Conservation (phyloP, 2,888 invertebrate genomes). For the Mesorhabditis belari region DNA sequence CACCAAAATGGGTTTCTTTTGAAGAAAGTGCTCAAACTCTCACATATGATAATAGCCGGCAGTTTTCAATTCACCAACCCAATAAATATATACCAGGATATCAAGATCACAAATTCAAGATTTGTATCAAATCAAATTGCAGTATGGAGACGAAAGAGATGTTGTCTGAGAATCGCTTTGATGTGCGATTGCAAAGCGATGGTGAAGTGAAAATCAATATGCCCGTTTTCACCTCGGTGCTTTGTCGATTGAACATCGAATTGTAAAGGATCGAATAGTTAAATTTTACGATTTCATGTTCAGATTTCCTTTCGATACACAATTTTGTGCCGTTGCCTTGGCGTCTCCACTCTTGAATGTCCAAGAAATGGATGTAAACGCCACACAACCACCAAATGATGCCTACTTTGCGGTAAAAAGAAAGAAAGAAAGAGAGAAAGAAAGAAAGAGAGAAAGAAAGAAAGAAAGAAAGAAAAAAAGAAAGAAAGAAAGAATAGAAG, state of each 20-base stretch:
- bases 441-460: background rate
- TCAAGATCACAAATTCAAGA: too few relatives aligned
- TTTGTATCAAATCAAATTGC: too few relatives aligned
- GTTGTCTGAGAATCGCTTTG: conserved; percentile 44
- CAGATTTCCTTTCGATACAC: conserved; percentile 1
- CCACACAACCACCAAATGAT: conserved; percentile 41
- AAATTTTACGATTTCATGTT: background rate
- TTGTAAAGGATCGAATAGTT: too few relatives aligned
- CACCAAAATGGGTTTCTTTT: too few relatives aligned
- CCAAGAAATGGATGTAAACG: conserved; percentile 43
- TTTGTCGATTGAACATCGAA: conserved; percentile 45
- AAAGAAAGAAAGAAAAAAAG: background rate
- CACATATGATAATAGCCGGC: too few relatives aligned
- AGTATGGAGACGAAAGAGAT: conserved; percentile 51
- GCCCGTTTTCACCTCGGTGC: conserved; percentile 39
- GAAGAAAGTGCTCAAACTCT: too few relatives aligned
- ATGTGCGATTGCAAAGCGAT: conserved; percentile 39
- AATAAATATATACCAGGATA: too few relatives aligned
- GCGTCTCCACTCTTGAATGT: conserved; percentile 43
- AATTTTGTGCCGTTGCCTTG: conserved; percentile 42
- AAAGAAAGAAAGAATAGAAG: background rate
- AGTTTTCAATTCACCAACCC: too few relatives aligned
- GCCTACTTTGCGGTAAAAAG: conserved; percentile 39
- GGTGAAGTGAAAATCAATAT: conserved; percentile 47
- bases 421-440: background rate